phyloP scores from a whole-genome alignment of 2,113 vertebrate genomes.

The Apodemus speciosus region DNA sequence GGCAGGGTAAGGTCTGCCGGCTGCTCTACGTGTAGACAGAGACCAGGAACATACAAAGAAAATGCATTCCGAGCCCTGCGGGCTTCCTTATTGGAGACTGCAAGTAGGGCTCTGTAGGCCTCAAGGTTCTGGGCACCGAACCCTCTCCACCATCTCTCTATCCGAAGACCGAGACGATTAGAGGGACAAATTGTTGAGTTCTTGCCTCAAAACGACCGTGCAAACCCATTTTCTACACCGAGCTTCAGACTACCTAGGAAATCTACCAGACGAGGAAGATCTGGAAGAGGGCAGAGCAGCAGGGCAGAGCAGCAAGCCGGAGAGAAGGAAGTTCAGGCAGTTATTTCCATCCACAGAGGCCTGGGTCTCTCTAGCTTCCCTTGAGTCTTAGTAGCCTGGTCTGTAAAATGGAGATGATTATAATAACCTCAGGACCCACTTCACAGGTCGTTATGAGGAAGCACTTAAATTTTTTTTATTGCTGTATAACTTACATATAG shows the following conservation, averaged over 20 bases:
- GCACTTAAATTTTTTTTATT: slow-evolving; percentile 71
- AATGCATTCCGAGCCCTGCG: background rate
- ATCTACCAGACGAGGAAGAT: background rate
- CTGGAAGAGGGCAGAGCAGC: background rate
- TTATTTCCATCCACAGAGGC: background rate
- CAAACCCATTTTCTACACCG: background rate
- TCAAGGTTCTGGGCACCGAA: background rate
- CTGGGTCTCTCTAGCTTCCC: slow-evolving; percentile 29
- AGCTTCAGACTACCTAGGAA: background rate
- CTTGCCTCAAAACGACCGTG: background rate
- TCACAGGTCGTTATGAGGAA: slow-evolving; percentile 72
- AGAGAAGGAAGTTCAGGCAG: background rate
- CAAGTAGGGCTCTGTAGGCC: background rate
- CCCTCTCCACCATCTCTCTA: background rate
- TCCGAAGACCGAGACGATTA: background rate
- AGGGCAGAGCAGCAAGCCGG: background rate
- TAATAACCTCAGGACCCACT: slow-evolving; percentile 72
- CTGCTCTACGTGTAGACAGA: background rate
- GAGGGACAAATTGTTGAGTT: background rate
- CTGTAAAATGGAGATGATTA: slow-evolving; percentile 73
- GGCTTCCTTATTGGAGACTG: background rate
- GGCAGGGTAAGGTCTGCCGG: background rate
- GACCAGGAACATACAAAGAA: background rate
- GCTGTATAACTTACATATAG: slow-evolving; percentile 75
- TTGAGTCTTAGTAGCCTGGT: slow-evolving; percentile 49